Conservation (phyloP, 1,140 invertebrate species). For the Cryptotermes secundus region DNA sequence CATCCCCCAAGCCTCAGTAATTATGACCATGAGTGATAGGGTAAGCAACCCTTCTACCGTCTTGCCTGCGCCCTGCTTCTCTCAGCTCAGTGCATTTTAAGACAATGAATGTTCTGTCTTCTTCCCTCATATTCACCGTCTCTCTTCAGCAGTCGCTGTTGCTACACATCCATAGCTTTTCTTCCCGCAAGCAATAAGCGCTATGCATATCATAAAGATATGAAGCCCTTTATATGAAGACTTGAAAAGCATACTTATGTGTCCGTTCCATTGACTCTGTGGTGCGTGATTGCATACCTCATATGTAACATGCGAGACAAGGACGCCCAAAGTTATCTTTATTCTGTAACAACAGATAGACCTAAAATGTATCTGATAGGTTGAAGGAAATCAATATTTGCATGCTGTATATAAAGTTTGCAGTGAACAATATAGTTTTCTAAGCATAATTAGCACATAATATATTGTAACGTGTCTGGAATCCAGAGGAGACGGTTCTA, state of each 20-base stretch:
- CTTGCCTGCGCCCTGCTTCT: neutral
- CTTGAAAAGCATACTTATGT: neutral
- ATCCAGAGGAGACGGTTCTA: too few relatives aligned
- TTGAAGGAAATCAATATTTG: too few relatives aligned
- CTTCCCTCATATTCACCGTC: neutral
- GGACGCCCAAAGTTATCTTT: too few relatives aligned
- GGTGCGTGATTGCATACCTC: neutral
- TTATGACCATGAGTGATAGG: conserved; percentile 33
- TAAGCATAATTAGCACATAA: too few relatives aligned
- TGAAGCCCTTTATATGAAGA: neutral
- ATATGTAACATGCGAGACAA: too few relatives aligned
- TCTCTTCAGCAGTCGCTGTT: neutral
- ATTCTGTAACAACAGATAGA: too few relatives aligned
- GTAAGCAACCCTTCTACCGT: neutral
- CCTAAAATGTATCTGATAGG: too few relatives aligned
- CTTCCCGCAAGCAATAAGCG: neutral
- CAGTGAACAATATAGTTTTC: too few relatives aligned
- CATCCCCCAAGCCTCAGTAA: conserved; percentile 21
- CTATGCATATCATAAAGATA: neutral
- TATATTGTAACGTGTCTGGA: too few relatives aligned
- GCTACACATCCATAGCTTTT: neutral
- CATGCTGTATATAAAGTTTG: too few relatives aligned
- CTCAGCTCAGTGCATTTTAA: conserved; percentile 26
- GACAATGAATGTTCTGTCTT: conserved; percentile 23
- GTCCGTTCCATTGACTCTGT: neutral